These are phyloP conservation scores for Ctenochaetus hawaiiensis DNA, from an alignment of 2,797 vertebrate species.

Conservation along the genomic window DNA sequence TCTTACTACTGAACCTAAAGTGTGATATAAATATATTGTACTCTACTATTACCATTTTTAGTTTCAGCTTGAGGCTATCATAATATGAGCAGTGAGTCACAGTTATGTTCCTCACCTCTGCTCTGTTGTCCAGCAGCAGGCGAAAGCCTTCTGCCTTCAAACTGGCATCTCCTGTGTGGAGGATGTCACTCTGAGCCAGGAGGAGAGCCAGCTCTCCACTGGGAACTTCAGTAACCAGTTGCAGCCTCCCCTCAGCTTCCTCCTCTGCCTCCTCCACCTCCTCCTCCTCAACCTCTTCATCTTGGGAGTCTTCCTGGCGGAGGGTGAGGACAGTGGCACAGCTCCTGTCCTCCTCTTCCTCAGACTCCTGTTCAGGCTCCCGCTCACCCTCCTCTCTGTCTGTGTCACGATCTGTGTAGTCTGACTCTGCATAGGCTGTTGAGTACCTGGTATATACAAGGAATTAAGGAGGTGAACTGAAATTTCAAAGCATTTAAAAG, in stretches of 20 bases:
- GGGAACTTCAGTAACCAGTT: conserved; percentile 58
- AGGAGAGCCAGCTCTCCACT: conserved; percentile 88
- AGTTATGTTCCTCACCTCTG: conserved; percentile 82
- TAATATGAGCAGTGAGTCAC: not conserved
- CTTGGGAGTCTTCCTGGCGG: conserved; percentile 86
- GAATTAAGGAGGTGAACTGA: not conserved
- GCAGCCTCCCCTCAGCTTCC: not conserved
- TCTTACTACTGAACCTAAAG: not conserved
- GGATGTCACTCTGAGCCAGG: conserved; percentile 88
- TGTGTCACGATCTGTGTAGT: conserved; percentile 90
- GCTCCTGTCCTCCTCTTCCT: conserved; percentile 88
- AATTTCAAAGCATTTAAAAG: not conserved
- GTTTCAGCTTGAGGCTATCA: not conserved
- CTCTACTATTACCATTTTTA: not conserved
- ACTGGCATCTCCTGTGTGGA: conserved; percentile 85
- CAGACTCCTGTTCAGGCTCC: conserved; percentile 85
- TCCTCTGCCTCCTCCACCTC: not conserved
- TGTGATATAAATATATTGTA: not conserved
- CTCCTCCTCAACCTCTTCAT: conserved; percentile 62
- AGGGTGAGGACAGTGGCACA: conserved; percentile 90
- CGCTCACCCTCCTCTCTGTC: conserved; percentile 86
- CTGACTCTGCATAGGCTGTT: conserved; percentile 94
- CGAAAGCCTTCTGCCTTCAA: conserved; percentile 89
- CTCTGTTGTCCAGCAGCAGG: conserved; percentile 90
- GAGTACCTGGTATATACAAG: conserved; percentile 85